A percentile compares a stretch with the other conserved stretches of the same genome.
Conservation (phyloP, 2,888 invertebrate species). For the Ischnus inquisitorius region DNA sequence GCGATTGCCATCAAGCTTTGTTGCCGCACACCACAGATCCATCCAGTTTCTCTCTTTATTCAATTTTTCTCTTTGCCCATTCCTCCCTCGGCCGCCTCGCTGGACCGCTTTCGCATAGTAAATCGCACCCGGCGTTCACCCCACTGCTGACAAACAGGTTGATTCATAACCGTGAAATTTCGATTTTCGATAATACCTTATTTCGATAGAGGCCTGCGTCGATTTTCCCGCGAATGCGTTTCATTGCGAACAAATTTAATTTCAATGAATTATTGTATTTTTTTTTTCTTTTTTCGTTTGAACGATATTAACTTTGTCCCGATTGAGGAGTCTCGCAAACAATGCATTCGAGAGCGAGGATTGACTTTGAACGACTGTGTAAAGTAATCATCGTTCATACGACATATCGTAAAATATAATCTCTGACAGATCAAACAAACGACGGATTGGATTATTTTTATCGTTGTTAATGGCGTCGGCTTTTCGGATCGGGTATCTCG, state of each 20-base stretch:
- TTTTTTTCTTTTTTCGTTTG: no score
- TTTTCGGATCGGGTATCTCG: slow-evolving; percentile 79
- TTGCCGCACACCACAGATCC: slow-evolving; percentile 39
- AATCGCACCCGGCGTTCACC: slow-evolving; percentile 24
- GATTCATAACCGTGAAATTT: slow-evolving; percentile 33
- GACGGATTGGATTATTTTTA: slow-evolving; percentile 84
- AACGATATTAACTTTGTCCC: no score
- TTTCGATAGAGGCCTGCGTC: background rate
- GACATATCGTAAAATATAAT: slow-evolving; percentile 54
- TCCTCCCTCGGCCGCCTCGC: background rate
- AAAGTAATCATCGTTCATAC: slow-evolving; percentile 34
- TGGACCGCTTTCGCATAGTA: slow-evolving; percentile 19
- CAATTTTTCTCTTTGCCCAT: slow-evolving; percentile 30
- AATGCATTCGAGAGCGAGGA: background rate
- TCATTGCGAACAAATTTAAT: background rate
- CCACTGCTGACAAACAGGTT: slow-evolving; percentile 21
- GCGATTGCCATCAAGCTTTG: slow-evolving; percentile 32
- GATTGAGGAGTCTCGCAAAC: background rate
- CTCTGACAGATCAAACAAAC: slow-evolving; percentile 84
- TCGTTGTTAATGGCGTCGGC: slow-evolving; percentile 83
- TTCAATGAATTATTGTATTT: no score
- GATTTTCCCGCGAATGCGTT: background rate
- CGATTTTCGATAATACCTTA: background rate
- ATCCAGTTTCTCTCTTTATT: slow-evolving; percentile 40
- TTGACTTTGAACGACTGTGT: slow-evolving; percentile 10